Evolutionary conservation across 2,797 vertebrate species (phyloP), one percentile per base, ranked within the genome.

Genomic region (Yasuhikotakia modesta): DNA sequence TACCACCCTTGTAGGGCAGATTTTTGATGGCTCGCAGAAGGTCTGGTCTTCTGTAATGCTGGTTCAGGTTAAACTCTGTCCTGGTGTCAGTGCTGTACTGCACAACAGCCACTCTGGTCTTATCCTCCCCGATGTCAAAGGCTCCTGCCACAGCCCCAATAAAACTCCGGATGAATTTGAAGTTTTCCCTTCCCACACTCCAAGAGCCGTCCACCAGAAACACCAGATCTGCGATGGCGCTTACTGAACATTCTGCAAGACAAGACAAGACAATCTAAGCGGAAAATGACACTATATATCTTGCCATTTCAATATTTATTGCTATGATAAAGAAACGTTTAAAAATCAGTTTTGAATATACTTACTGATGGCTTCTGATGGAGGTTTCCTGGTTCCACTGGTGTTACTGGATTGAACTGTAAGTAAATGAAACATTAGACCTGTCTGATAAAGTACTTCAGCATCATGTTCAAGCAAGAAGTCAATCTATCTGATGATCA

Each of bases 141-240:
- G 97, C 97, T 68, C 96, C 97, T 2, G 96, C 95, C 82, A 99
- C 90, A 16, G 95, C 91, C 67, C 86, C 79, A 70, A 99, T 97
- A 81, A 99, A 99, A 83, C 94, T 96, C 78, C 98, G 93, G 86
- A 99, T 99, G 87, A 95, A 95, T 83, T 94, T 92, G 16, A 99
- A 99, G 89, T 99, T 99, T 83, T 93, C 96, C 90, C 96, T 95
- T 61, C 98, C 98, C 84, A 99, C 97, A 27, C 98, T 99, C 98
- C 98, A 99, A 60, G 97, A 99, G 72, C 98, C 98, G 70, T 99
- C 98, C 87, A 99, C 96, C 76, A 99, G 93, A 81, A 99, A 99
- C 76, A 95, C 96, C 85, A 99, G 88, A 88, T 99, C 98, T 73
- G 96, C 94, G 84, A 97, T 89, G 68, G 97, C 94, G 82, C 95